Conservation (phyloP, 2,113 vertebrate genomes). For the Plecotus auritus region DNA sequence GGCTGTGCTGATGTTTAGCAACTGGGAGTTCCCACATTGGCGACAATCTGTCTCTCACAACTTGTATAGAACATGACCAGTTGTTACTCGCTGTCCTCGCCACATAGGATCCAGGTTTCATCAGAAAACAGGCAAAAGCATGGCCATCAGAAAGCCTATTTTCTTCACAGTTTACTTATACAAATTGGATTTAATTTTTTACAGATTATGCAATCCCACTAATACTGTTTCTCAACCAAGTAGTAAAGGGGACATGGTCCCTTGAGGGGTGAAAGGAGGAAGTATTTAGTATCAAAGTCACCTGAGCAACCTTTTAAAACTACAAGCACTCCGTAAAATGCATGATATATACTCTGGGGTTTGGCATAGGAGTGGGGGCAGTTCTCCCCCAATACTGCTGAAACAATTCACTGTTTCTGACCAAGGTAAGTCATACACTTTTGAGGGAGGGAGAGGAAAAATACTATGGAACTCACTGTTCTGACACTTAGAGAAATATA, state of each 20-base stretch:
- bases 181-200: not conserved
- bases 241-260: not conserved
- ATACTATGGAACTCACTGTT: not conserved
- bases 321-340: not conserved
- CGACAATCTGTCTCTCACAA: not conserved
- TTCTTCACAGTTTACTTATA: not conserved
- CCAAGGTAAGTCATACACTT: not conserved
- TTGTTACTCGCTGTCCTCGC: not conserved
- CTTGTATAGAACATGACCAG: not conserved
- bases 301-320: not conserved
- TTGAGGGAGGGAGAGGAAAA: not conserved
- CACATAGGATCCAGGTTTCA: not conserved
- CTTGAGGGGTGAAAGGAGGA: not conserved
- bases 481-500: not conserved
- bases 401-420: not conserved
- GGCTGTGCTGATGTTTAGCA: not conserved
- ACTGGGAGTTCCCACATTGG: not conserved
- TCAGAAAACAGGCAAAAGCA: not conserved
- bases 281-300: not conserved
- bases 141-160: not conserved
- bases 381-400: not conserved
- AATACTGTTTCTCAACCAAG: not conserved
- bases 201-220: not conserved
- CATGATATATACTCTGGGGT: not conserved
- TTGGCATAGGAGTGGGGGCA: fast-evolving